Evolutionary conservation across 2,113 vertebrate species (phyloP).

Genomic region (Sisor rabdophorus): DNA sequence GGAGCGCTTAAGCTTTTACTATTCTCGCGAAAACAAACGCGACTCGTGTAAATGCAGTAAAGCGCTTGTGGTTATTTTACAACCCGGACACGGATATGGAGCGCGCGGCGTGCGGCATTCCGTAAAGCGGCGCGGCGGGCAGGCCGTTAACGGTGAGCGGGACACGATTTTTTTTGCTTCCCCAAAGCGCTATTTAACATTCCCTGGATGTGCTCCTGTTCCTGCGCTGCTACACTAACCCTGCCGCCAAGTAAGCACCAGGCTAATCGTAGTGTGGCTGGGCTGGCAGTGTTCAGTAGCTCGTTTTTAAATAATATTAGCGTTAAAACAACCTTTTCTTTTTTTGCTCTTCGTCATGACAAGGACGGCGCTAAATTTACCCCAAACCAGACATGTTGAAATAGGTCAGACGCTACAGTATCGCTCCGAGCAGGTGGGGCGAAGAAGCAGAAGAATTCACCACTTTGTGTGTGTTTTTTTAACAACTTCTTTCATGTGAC

Average conservation of each 20-base stretch:
- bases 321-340: conserved; percentile 17
- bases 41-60: conserved; percentile 44
- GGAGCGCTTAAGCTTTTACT: conserved; percentile 35
- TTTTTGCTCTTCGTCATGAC: conserved; percentile 23
- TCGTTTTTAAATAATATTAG: neutral
- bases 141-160: conserved; percentile 72
- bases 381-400: conserved; percentile 56
- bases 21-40: conserved; percentile 32
- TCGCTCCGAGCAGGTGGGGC: conserved; percentile 43
- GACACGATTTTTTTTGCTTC: conserved; percentile 39
- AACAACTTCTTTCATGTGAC: conserved; percentile 17
- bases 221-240: neutral
- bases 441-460: conserved; percentile 21
- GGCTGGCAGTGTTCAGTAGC: neutral
- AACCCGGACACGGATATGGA: conserved; percentile 55
- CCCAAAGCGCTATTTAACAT: conserved; percentile 33
- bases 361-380: conserved; percentile 38
- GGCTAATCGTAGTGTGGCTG: neutral
- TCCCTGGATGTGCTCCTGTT: conserved; percentile 1
- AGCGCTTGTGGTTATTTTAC: conserved; percentile 42
- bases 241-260: neutral
- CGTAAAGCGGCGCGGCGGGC: conserved; percentile 51
- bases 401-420: conserved; percentile 61
- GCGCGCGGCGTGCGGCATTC: conserved; percentile 48
- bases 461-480: neutral